Evolutionary conservation across 2,888 invertebrate species (phyloP).

Genomic region (Ormyrus rosae): DNA sequence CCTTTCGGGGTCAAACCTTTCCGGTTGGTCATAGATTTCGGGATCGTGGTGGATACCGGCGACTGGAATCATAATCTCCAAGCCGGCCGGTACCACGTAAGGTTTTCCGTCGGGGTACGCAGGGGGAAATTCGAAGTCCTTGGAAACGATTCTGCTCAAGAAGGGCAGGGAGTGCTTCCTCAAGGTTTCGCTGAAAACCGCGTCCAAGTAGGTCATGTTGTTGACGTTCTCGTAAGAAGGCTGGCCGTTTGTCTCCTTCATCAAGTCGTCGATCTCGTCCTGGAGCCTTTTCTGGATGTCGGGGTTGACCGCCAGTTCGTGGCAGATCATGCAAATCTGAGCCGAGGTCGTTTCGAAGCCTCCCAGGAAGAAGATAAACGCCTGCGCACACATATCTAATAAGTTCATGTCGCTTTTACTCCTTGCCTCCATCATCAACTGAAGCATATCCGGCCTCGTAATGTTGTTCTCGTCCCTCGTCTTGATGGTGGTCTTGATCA

Average conservation of each 20-base stretch:
- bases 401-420: conserved; percentile 59
- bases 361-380: conserved; percentile 68
- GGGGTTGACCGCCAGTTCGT: conserved; percentile 70
- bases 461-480: conserved; percentile 60
- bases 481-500: conserved; percentile 60
- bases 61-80: conserved; percentile 65
- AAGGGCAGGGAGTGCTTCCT: conserved; percentile 64
- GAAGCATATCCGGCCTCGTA: conserved; percentile 79
- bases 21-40: conserved; percentile 70
- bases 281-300: conserved; percentile 75
- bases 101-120: conserved; percentile 65
- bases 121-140: conserved; percentile 66
- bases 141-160: conserved; percentile 65
- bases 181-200: conserved; percentile 73
- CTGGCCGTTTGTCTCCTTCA: conserved; percentile 66
- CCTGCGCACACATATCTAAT: conserved; percentile 77
- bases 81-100: conserved; percentile 65
- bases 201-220: conserved; percentile 78
- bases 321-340: conserved; percentile 62
- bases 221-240: conserved; percentile 74
- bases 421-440: conserved; percentile 77
- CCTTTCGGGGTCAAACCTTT: conserved; percentile 73
- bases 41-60: conserved; percentile 69
- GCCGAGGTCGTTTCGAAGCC: conserved; percentile 67
- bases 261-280: conserved; percentile 65